A percentile compares a stretch with the other conserved stretches of the same genome.
These are phyloP conservation scores for Drosophila ercepeae DNA, from an alignment of 1,140 invertebrate species.

Conservation along the genomic window DNA sequence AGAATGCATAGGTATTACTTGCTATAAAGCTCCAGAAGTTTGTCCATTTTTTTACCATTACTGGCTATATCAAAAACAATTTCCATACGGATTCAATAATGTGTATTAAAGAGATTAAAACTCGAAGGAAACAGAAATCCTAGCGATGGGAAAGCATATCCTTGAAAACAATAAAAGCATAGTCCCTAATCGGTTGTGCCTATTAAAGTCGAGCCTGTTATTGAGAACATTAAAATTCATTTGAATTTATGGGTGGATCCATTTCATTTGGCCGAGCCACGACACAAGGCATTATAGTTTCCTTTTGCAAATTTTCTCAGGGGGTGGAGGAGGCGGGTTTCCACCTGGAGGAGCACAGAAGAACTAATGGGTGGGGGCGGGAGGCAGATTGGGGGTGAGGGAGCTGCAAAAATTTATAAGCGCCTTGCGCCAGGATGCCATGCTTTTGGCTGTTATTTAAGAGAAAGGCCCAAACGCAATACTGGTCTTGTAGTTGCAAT, in stretches of 20 bases:
- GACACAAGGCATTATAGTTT: constrained; percentile 44
- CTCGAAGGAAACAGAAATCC: no score
- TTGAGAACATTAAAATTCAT: constrained; percentile 45
- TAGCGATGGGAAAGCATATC: no score
- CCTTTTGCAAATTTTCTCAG: constrained; percentile 51
- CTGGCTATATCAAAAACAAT: no score
- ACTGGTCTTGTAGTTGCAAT: constrained; percentile 72
- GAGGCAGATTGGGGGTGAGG: background rate
- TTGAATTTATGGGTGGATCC: constrained; percentile 60
- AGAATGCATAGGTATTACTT: no score
- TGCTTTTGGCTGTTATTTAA: constrained; percentile 73
- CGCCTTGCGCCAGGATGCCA: constrained; percentile 57
- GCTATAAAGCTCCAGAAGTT: no score
- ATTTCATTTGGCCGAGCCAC: constrained; percentile 59
- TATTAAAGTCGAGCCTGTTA: background rate
- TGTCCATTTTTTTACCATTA: no score
- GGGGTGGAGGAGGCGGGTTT: constrained; percentile 5
- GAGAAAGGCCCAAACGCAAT: constrained; percentile 70
- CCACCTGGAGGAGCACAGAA: constrained; percentile 34
- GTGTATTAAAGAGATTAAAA: no score
- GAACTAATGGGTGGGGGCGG: constrained; percentile 1
- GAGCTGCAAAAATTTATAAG: constrained; percentile 74
- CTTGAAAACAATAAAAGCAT: background rate
- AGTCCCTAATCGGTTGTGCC: background rate
- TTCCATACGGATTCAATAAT: no score